Evolutionary conservation across 2,888 invertebrate species (phyloP).

Genomic region (Hyles lineata): DNA sequence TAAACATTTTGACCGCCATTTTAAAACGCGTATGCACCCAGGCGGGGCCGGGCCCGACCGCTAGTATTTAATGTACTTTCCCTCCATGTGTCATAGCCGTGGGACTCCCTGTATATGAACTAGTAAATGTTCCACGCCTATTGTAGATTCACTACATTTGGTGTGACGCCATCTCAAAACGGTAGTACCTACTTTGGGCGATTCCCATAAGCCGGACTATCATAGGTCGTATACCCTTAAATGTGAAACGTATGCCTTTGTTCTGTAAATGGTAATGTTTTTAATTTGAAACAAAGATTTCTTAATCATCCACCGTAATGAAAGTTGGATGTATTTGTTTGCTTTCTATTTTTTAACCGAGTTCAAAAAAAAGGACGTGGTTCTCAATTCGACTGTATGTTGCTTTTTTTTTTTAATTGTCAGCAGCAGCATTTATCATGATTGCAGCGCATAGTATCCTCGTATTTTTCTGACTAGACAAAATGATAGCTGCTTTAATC

Average conservation of each 20-base stretch:
- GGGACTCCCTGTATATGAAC: background rate
- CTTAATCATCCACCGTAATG: background rate
- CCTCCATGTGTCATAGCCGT: too few species aligned
- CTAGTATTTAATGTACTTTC: too few species aligned
- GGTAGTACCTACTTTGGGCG: conserved; percentile 22
- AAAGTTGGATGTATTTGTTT: background rate
- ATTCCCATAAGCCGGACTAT: conserved; percentile 23
- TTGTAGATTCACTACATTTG: conserved; percentile 13
- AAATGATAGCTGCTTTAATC: too few species aligned
- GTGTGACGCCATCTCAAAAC: conserved; percentile 26
- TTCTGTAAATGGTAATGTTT: conserved; percentile 13
- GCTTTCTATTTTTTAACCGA: too few species aligned
- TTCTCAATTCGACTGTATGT: too few species aligned
- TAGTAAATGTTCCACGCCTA: background rate
- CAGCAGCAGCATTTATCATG: too few species aligned
- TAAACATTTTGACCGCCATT: too few species aligned
- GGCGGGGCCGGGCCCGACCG: too few species aligned
- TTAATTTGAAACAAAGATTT: conserved; percentile 17
- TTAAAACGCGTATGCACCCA: too few species aligned
- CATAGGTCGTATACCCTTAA: conserved; percentile 12
- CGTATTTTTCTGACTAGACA: too few species aligned
- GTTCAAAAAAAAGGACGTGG: too few species aligned
- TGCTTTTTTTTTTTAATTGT: background rate
- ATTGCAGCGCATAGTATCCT: too few species aligned
- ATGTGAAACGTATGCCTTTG: background rate